These are phyloP conservation scores for Cheilosia vernalis DNA, from an alignment of 2,888 invertebrate species.

Conservation along the genomic window DNA sequence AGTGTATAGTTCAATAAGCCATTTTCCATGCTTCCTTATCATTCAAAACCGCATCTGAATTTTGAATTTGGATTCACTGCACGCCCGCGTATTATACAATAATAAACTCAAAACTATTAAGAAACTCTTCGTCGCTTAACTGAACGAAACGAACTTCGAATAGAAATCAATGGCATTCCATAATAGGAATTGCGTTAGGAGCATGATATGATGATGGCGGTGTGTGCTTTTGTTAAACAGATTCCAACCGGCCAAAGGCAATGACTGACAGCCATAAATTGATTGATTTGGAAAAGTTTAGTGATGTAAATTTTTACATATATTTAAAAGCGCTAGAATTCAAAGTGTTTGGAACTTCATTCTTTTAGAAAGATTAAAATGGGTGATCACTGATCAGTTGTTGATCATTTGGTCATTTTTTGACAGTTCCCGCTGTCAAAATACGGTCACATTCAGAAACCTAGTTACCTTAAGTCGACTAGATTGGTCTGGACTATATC, in stretches of 20 bases:
- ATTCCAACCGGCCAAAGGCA: not conserved
- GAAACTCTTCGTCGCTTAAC: not conserved
- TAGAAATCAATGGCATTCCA: conserved; percentile 40
- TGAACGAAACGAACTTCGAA: conserved; percentile 15
- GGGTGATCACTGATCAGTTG: no score
- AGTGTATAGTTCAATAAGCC: not conserved
- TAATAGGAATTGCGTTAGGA: conserved; percentile 12
- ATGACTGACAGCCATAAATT: not conserved
- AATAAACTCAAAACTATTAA: conserved; percentile 36
- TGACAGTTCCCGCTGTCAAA: no score
- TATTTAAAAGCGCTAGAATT: no score
- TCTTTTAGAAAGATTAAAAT: no score
- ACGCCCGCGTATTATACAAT: conserved; percentile 38
- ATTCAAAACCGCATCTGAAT: conserved; percentile 10
- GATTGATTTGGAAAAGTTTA: no score
- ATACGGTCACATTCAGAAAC: no score
- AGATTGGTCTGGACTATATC: no score
- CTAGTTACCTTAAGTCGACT: no score
- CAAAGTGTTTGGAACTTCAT: no score
- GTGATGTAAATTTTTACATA: no score
- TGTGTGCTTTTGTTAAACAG: not conserved
- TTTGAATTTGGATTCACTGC: conserved; percentile 25
- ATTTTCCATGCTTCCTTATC: conserved; percentile 30
- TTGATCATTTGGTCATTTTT: no score
- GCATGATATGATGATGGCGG: not conserved